Percentiles rank a stretch among this genome's conserved stretches.
Evolutionary conservation across 2,888 invertebrate species (phyloP).

Genomic region (Argyra leucocephala): DNA sequence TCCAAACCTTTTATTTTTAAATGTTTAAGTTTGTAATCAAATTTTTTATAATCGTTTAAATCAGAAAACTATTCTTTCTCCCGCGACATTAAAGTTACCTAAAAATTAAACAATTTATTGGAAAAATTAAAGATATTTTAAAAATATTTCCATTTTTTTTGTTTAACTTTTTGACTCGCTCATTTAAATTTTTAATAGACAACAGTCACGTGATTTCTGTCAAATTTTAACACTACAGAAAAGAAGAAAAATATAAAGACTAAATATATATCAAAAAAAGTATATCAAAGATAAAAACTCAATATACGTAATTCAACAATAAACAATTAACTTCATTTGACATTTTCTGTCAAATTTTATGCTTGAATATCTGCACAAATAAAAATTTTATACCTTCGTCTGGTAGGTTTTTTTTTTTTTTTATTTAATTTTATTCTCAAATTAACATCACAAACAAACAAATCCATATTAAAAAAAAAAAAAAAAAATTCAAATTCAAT

Average conservation of each 20-base stretch:
- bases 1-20: too few species aligned
- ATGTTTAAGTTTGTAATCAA: too few species aligned
- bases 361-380: background rate
- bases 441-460: background rate
- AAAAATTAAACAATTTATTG: too few species aligned
- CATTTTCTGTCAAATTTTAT: slow-evolving; percentile 1
- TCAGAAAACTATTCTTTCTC: too few species aligned
- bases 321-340: background rate
- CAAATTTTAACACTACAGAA: background rate
- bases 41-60: too few species aligned
- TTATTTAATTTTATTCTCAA: background rate
- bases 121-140: too few species aligned
- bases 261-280: background rate
- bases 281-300: background rate
- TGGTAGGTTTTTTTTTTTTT: too few species aligned
- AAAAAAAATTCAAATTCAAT: background rate
- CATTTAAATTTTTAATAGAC: background rate
- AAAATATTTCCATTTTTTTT: background rate
- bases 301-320: background rate
- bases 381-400: background rate
- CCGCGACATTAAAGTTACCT: too few species aligned
- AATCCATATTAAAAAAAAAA: background rate
- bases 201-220: slow-evolving; percentile 3
- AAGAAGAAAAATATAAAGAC: background rate
- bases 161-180: background rate